A percentile compares a stretch with the other conserved stretches of the same genome.
These are phyloP conservation scores for Penaeus vannamei DNA, from an alignment of 1,140 invertebrate species.

Conservation along the genomic window DNA sequence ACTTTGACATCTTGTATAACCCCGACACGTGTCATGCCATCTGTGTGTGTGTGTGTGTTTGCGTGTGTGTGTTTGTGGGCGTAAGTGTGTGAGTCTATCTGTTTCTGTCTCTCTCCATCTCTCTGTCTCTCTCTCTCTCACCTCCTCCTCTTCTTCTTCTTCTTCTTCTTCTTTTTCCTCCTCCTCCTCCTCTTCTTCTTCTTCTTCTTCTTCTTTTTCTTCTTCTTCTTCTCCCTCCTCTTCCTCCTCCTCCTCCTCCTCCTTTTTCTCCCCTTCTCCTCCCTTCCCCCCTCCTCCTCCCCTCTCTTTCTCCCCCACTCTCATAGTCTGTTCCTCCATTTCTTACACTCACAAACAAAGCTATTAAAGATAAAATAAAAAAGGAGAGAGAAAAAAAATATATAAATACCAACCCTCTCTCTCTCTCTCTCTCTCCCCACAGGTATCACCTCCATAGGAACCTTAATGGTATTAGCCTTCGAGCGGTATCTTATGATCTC, in stretches of 20 bases:
- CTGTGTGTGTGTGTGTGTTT: background rate
- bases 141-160: background rate
- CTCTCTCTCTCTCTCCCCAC: background rate
- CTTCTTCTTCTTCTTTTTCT: background rate
- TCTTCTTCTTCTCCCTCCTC: constrained; percentile 2
- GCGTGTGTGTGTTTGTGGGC: background rate
- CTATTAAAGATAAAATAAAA: background rate
- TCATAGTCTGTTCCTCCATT: background rate
- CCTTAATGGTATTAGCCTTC: constrained; percentile 34
- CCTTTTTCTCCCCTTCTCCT: background rate
- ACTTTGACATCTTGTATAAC: no score
- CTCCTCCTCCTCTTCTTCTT: background rate
- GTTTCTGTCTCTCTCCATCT: background rate
- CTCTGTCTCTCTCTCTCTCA: background rate
- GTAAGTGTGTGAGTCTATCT: background rate
- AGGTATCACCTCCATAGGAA: constrained; percentile 49
- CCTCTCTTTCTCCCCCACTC: background rate
- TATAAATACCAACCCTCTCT: background rate
- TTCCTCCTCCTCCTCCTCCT: background rate
- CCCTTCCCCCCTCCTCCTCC: background rate
- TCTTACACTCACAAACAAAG: background rate
- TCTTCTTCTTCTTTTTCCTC: background rate
- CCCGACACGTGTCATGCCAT: background rate
- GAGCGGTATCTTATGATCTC: constrained; percentile 45
- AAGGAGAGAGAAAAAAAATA: background rate